Base-by-base conservation (phyloP, 1,140 invertebrate genomes). In the Drosophila novamexicana region DNA sequence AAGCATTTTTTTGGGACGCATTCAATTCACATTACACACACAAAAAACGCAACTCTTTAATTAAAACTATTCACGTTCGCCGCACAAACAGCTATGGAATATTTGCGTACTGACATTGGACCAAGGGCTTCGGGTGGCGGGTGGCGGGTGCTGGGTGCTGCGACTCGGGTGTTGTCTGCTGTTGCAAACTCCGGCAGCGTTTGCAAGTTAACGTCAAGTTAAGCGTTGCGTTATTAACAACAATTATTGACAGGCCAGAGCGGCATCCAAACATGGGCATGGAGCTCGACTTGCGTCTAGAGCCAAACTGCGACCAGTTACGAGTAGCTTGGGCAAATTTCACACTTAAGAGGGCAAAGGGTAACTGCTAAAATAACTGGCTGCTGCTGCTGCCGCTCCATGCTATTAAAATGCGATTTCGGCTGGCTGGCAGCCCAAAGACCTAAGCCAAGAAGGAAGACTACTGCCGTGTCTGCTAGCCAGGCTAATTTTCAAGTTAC, bases 281-380 rank as follows among this genome's bases (percentile, higher is more conserved):
- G 12, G 10, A 22, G 1, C 5, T n/a, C 14, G n/a, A 14, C 54
- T 1, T 7, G 37, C 10, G 12, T 4, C 54, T 7, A 36, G 3
- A 7, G 10, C 49, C 10, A 6, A 47, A 16, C 18, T 9, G 68
- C 45, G 47, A 44, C 58, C 7, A 18, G 32, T 47, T 47, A 32
- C 32, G n/a, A 39, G 75, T 57, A 58, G 52, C 57, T 74, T 75
- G 54, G 52, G 50, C 71, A 72, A 81, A 86, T 85, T 85, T 85
- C 82, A 85, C 81, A 85, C 81, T 85, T 78, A 72, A 86, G 70
- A 71, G 82, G 82, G 63, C 78, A 85, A 85, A 86, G 81, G 81
- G 75, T 85, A 85, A 81, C 70, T 71, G 63, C 66, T 39, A 67
- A 76, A 75, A 70, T 75, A 77, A 77, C 65, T 65, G 65, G 54